phyloP scores from a whole-genome alignment of 1,140 invertebrate species.

The Episyrphus balteatus region DNA sequence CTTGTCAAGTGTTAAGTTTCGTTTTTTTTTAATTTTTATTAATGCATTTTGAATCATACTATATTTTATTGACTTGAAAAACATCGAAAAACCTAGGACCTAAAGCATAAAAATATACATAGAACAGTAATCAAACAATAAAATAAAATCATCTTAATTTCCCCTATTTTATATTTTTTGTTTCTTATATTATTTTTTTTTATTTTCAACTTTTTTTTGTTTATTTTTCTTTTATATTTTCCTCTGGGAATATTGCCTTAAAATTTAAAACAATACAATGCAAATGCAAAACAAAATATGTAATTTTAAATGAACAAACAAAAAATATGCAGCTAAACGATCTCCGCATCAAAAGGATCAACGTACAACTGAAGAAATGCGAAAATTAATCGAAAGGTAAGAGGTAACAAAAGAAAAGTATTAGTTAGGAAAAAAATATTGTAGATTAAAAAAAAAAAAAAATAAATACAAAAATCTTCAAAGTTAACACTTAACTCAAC shows the following conservation, averaged over 20 bases:
- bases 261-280: slow-evolving; percentile 5
- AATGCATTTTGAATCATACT: too few species aligned
- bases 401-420: slow-evolving; percentile 31
- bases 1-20: too few species aligned
- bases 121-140: background rate
- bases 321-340: slow-evolving; percentile 31
- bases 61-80: too few species aligned
- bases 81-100: too few species aligned
- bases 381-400: slow-evolving; percentile 93
- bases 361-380: slow-evolving; percentile 87
- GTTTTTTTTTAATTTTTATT: too few species aligned
- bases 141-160: slow-evolving; percentile 6
- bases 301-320: slow-evolving; percentile 2
- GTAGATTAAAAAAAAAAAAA: slow-evolving; percentile 1
- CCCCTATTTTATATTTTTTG: slow-evolving; percentile 3
- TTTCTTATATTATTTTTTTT: slow-evolving; percentile 1
- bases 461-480: background rate
- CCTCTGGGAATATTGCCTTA: background rate
- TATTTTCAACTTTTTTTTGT: background rate
- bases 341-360: slow-evolving; percentile 62
- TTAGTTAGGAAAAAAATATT: slow-evolving; percentile 1
- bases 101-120: background rate
- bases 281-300: slow-evolving; percentile 1
- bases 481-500: too few species aligned
- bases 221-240: slow-evolving; percentile 7